Base-by-base conservation (phyloP, 2,113 vertebrate species). In the Engraulis encrasicolus region DNA sequence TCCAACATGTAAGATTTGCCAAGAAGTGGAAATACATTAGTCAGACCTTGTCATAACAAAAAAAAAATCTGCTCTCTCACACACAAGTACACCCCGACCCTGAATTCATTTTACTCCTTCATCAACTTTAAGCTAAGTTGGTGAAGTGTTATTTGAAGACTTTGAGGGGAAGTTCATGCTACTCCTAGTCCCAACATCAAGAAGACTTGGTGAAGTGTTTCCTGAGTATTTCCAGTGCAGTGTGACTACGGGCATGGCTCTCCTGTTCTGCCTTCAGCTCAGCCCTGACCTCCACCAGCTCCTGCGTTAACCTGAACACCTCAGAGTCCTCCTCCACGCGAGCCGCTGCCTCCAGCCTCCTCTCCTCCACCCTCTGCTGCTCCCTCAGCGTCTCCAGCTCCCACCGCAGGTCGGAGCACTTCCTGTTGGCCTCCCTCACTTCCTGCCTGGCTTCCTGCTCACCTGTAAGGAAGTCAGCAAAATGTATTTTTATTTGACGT, bases 221-320 rank as follows among this genome's bases (percentile, higher is more conserved):
- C 2, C 52, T 74, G 1, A 93, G 87, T 49, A 82, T 27, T n/a
- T 91, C 88, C 58, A 92, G 77, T 18, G 84, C 78, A 78, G 71
- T 82, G 1, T 38, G 86, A 31, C 79, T 91, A 61, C 40, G 85
- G 2, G 23, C 79, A 40, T 86, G 85, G n/a, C 38, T 85, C 19
- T 79, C n/a, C 19, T 87, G 90, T 82, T 91, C 91, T 0, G 7
- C n/a, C 9, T 34, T 80, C 15, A 90, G 87, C 61, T 95, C 88
- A 0, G 80, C 82, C 54, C 74, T 88, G 82, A 84, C 80, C 61
- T 54, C 83, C 6, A 85, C 81, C 11, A 85, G 0, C 31, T 93
- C 83, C 0, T 52, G 23, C 7, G 20, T 82, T 0, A 84, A 77
- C 79, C 88, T 91, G 81, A 90, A 82, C 27, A 92, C 81, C 80